Percentiles rank a stretch among this genome's conserved stretches.
phyloP scores from a whole-genome alignment of 2,113 vertebrate species.

The Lampris megalopsis region DNA sequence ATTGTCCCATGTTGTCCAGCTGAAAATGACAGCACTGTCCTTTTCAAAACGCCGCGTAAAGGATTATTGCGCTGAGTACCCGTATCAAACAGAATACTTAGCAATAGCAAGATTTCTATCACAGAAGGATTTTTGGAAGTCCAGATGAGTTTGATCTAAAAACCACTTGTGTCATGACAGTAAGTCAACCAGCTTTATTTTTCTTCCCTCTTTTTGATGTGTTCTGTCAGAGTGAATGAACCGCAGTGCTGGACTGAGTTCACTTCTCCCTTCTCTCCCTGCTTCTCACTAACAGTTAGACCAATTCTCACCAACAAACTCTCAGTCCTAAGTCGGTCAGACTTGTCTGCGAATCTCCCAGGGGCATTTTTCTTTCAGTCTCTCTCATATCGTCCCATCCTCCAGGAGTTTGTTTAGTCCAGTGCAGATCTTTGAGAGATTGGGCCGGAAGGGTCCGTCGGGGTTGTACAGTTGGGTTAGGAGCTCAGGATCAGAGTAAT shows the following conservation, averaged over 20 bases:
- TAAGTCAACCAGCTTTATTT: constrained; percentile 22
- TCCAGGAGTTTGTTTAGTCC: constrained; percentile 90
- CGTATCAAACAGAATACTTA: too few species aligned
- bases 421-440: constrained; percentile 86
- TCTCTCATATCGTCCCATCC: constrained; percentile 87
- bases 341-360: constrained; percentile 48
- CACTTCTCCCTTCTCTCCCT: constrained; percentile 23
- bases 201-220: constrained; percentile 10
- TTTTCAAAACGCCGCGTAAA: too few species aligned
- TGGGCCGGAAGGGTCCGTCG: constrained; percentile 72
- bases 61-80: too few species aligned
- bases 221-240: constrained; percentile 31
- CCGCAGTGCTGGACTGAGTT: constrained; percentile 18
- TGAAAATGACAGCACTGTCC: too few species aligned
- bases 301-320: constrained; percentile 24
- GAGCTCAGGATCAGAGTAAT: constrained; percentile 85
- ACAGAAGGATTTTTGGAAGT: too few species aligned
- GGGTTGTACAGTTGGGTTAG: constrained; percentile 87
- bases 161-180: constrained; percentile 30
- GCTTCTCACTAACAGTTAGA: constrained; percentile 44
- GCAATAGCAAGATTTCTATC: too few species aligned
- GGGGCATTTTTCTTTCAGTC: not conserved
- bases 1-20: too few species aligned
- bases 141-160: constrained; percentile 18
- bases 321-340: constrained; percentile 30